Conservation (phyloP, 2,888 invertebrate species). For the Orchesella flavescens region DNA sequence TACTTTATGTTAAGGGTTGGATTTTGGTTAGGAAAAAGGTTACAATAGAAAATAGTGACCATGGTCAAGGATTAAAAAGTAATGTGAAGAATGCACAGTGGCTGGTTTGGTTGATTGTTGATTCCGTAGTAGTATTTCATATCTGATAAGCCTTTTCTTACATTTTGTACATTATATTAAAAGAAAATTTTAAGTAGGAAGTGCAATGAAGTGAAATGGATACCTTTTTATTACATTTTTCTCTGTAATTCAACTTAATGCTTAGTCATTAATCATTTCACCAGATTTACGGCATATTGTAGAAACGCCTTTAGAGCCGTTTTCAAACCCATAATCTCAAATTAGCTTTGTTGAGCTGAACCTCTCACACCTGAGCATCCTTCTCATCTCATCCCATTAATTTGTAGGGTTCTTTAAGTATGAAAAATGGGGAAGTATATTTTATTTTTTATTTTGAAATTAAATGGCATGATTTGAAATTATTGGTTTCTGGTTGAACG, state of each 20-base stretch:
- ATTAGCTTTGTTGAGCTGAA: neutral
- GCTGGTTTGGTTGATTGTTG: neutral
- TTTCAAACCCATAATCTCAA: neutral
- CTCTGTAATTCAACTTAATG: conserved; percentile 2
- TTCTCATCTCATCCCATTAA: no score
- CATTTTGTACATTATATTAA: neutral
- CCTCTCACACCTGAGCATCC: no score
- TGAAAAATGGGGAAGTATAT: neutral
- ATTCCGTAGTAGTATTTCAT: no score
- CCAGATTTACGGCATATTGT: neutral
- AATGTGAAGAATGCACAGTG: neutral
- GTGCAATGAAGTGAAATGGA: neutral
- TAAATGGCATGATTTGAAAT: no score
- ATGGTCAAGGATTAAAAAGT: conserved; percentile 41
- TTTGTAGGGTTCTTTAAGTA: neutral
- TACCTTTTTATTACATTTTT: neutral
- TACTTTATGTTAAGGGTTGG: no score
- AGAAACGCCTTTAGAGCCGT: neutral
- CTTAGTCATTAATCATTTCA: neutral
- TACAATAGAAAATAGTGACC: conserved; percentile 33
- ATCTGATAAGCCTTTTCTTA: no score
- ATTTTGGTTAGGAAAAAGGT: conserved; percentile 5
- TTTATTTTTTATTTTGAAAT: no score
- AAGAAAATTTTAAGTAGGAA: neutral
- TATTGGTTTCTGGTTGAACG: no score